Conservation (phyloP, 2,113 vertebrate species). For the Ailuropoda melanoleuca region DNA sequence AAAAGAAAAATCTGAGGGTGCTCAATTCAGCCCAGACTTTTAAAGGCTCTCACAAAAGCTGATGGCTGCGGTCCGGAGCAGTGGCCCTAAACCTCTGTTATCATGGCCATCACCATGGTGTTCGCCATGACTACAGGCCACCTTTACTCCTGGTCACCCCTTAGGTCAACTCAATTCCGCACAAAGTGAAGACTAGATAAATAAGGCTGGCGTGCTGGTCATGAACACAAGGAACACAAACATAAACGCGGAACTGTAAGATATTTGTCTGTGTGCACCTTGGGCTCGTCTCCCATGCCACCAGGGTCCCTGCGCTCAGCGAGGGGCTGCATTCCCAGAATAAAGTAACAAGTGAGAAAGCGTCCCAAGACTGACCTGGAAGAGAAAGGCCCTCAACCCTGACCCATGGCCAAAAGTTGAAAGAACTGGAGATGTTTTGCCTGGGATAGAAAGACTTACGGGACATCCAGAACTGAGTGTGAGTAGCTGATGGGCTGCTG, state of each 20-base stretch:
- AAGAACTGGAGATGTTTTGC: background rate
- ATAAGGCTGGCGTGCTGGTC: background rate
- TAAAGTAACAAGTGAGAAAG: background rate
- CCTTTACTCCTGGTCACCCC: background rate
- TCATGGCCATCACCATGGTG: background rate
- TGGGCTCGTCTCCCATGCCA: background rate
- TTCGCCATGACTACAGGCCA: background rate
- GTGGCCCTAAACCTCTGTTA: background rate
- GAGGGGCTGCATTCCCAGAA: background rate
- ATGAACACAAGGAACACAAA: no score
- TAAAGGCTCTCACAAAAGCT: background rate
- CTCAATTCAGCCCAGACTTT: background rate
- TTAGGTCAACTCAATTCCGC: background rate
- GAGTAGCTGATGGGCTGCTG: slow-evolving; percentile 76
- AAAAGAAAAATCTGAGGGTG: background rate
- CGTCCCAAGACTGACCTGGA: background rate
- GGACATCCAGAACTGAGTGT: background rate
- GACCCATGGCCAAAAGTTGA: background rate
- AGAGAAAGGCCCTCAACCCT: background rate
- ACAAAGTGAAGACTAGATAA: background rate
- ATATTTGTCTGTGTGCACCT: background rate
- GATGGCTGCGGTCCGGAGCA: background rate
- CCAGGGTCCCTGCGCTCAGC: background rate
- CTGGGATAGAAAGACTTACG: background rate
- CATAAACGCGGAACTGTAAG: background rate